Evolutionary conservation across 1,140 invertebrate species (phyloP).

Genomic region (Zophobas atratus): DNA sequence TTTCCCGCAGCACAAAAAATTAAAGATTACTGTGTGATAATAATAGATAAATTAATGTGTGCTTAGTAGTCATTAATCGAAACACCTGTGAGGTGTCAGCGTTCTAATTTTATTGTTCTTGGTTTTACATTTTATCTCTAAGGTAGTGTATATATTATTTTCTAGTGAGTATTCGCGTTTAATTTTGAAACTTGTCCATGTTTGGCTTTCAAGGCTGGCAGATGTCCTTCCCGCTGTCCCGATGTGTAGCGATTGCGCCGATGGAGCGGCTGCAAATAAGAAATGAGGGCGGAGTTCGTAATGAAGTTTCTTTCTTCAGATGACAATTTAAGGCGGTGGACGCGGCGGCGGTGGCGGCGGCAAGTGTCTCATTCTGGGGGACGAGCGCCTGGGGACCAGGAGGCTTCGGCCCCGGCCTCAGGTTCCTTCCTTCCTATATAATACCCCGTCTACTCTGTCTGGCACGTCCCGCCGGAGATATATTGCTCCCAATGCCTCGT

Average conservation of each 20-base stretch:
- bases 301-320: conserved; percentile 65
- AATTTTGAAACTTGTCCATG: no score
- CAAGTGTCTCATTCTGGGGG: conserved; percentile 66
- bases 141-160: no score
- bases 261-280: not conserved
- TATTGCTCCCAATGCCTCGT: conserved; percentile 68
- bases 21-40: no score
- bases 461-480: conserved; percentile 66
- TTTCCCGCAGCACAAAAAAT: no score
- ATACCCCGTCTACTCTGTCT: conserved; percentile 66
- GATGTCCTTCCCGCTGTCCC: no score
- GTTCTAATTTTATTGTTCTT: no score
- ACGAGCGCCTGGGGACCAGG: conserved; percentile 64
- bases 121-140: no score
- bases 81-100: no score
- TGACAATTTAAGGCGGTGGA: conserved; percentile 65
- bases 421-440: conserved; percentile 66
- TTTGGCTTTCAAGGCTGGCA: no score
- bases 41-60: no score
- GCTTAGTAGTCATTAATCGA: no score
- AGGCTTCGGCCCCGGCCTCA: conserved; percentile 59
- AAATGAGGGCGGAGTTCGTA: conserved; percentile 56
- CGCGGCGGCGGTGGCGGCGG: conserved; percentile 56
- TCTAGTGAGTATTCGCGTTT: no score
- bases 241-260: not conserved